phyloP scores from a whole-genome alignment of 2,113 vertebrate genomes.

The Thunnus maccoyii region DNA sequence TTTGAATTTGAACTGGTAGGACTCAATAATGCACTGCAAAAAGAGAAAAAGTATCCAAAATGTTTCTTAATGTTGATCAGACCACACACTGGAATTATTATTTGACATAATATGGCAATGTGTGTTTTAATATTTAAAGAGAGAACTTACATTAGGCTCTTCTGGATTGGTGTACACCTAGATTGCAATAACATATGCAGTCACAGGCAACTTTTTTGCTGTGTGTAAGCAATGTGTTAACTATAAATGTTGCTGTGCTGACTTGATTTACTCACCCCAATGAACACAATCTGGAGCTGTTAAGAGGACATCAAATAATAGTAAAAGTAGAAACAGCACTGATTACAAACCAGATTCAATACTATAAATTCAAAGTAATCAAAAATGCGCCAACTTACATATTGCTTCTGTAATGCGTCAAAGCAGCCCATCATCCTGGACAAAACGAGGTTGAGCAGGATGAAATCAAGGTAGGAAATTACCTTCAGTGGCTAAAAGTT shows the following conservation, averaged over 20 bases:
- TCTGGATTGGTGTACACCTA: conserved; percentile 84
- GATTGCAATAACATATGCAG: conserved; percentile 12
- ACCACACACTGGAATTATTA: background rate
- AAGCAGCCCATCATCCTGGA: conserved; percentile 96
- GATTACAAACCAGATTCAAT: background rate
- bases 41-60: conserved; percentile 46
- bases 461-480: background rate
- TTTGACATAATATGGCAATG: background rate
- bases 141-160: conserved; percentile 83
- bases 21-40: conserved; percentile 92
- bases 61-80: background rate
- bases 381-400: conserved; percentile 86
- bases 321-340: background rate
- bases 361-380: background rate
- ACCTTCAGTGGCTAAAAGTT: background rate
- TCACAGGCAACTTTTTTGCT: background rate
- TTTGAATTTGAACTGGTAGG: conserved; percentile 97
- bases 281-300: conserved; percentile 86
- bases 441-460: conserved; percentile 23
- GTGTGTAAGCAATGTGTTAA: background rate
- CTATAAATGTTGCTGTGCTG: background rate
- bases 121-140: background rate
- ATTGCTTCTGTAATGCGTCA: conserved; percentile 95
- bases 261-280: conserved; percentile 81
- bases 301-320: conserved; percentile 14